Base-by-base conservation (phyloP, 2,888 invertebrate species). In the Heliconius ethilla region DNA sequence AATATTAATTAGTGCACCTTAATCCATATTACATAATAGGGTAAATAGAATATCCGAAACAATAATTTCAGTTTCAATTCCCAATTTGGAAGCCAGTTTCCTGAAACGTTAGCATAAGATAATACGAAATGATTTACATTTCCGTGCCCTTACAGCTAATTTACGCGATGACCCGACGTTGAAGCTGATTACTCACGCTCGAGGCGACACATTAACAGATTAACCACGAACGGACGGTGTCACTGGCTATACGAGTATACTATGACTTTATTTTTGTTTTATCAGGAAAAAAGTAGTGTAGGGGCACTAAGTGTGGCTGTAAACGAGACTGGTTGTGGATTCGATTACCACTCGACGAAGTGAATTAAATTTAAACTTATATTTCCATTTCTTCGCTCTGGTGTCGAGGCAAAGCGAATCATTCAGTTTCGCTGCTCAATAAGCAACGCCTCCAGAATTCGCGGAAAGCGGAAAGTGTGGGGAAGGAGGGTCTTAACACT, bases 201-300 rank as follows among this genome's bases (percentile, higher is more conserved):
- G 79, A 59, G 66, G 75, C 63, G 73, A 75, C 81, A 81, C 79
- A 78, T 80, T 79, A 78, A 78, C 79, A 81, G 81, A 82, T 83
- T 81, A 82, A 81, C 81, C 78, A 80, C 78, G 70, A 75, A 78
- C 80, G 79, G 82, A 83, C 83, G 79, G 78, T 78, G 81, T 82
- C 79, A 81, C 75, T 77, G 78, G 55, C 45, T 45, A 77, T 70
- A 77, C 79, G 1, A 40, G 40, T 11, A 77, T 77, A 66, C 78
- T 76, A 81, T 77, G 79, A 15, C 67, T 70, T 51, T 11, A 70
- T 63, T 67, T 75, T n/a, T 67, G 15, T 45, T 45, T 37, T 37
- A 37, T 37, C 37, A 37, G 37, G 0, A 37, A 37, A 37, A 37
- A 37, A 37, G 37, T 37, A 11, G 37, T 10, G 11, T 1, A 37